Evolutionary conservation across 2,888 invertebrate genomes (phyloP), one percentile per base, ranked within the genome.

Genomic region (Spisula solida): DNA sequence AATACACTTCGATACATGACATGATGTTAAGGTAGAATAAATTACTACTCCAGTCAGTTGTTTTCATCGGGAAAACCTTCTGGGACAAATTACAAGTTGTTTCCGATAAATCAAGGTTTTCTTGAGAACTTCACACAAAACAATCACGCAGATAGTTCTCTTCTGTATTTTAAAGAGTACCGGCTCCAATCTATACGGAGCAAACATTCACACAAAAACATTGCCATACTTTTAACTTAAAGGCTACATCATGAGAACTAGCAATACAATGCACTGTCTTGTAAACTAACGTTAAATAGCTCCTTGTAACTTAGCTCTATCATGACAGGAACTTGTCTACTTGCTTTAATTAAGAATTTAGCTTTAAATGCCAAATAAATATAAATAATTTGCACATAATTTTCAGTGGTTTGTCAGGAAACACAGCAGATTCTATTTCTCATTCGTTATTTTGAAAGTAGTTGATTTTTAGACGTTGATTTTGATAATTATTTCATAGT

Each of bases 211-310:
- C 56, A 20, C 56, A 56, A n/a, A 56, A 20, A 56, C 56, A 56
- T n/a, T 20, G 56, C 56, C 56, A 56, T 56, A 56, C 56, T n/a
- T n/a, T n/a, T n/a, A n/a, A n/a, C n/a, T 56, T 56, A 56, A 56
- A 56, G 56, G 20, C 56, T 56, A 56, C 56, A 56, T 56, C 20
- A 56, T 56, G 56, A 56, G 18, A 56, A 56, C 56, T 56, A 56
- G 56, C 56, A 56, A 20, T 18, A 56, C 56, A 56, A 56, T 56
- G 6, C 18, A 56, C 18, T 56, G 56, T 56, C 56, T 47, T 47
- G 12, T 47, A 47, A n/a, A 56, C 18, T 56, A 56, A 6, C 18
- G n/a, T 6, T 56, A 56, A 56, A n/a, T 6, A n/a, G 56, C n/a
- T 10, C n/a, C 56, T 16, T 56, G 20, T 20, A 55, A 56, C 56